Percentiles rank a stretch among this genome's conserved stretches.
phyloP scores from a whole-genome alignment of 2,797 vertebrate genomes.

The Coluber constrictor region DNA sequence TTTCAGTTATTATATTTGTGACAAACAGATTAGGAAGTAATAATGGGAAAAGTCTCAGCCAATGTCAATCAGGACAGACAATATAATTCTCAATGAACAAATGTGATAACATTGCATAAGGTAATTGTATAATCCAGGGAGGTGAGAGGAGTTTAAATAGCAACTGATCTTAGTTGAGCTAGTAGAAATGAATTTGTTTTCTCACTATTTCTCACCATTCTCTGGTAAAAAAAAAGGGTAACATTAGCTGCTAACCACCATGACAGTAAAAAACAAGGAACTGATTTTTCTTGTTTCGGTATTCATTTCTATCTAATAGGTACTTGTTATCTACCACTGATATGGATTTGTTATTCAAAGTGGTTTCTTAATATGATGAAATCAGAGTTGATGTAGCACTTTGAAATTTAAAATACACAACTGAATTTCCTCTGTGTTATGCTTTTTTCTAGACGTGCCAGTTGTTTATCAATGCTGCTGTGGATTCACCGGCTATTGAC shows the following conservation, averaged over 20 bases:
- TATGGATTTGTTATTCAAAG: not conserved
- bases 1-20: not conserved
- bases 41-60: not conserved
- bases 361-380: not conserved
- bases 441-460: constrained; percentile 86
- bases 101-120: not conserved
- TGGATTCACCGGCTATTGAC: constrained; percentile 95
- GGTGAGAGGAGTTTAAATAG: not conserved
- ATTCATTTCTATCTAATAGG: not conserved
- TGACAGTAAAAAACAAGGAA: not conserved
- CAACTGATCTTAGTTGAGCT: not conserved
- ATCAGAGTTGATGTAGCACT: not conserved
- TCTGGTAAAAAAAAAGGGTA: not conserved
- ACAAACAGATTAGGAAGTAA: not conserved
- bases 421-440: constrained; percentile 30
- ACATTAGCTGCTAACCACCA: not conserved
- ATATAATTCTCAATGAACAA: not conserved
- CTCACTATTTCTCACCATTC: not conserved
- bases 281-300: not conserved
- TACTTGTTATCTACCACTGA: too few species aligned
- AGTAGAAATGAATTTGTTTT: not conserved
- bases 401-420: constrained; percentile 22
- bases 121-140: not conserved
- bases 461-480: constrained; percentile 96
- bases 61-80: not conserved